These are phyloP conservation scores for Buteo buteo DNA, from an alignment of 2,113 vertebrate genomes.

Conservation along the genomic window DNA sequence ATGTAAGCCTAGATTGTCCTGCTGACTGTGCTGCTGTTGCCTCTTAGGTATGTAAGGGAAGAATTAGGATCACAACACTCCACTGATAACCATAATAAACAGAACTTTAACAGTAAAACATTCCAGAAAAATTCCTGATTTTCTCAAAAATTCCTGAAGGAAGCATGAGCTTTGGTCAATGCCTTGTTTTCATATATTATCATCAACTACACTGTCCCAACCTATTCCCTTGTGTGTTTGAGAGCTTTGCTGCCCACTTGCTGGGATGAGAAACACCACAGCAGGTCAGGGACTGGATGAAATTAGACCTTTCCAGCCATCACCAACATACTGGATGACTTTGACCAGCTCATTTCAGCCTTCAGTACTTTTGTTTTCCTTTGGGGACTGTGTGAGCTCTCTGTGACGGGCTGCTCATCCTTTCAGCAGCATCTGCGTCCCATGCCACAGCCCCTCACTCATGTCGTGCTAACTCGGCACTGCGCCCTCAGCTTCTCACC, in stretches of 20 bases:
- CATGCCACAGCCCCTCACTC: fast-evolving
- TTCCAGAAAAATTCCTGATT: not conserved
- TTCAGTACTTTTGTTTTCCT: not conserved
- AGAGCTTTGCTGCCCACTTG: not conserved
- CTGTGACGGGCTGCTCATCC: not conserved
- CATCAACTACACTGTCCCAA: not conserved
- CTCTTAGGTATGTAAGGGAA: not conserved
- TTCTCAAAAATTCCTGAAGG: not conserved
- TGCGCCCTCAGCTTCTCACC: not conserved
- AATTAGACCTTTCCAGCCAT: not conserved
- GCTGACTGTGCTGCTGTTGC: not conserved
- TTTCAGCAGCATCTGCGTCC: not conserved
- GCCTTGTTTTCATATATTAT: not conserved
- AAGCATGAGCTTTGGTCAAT: not conserved
- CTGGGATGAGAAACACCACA: not conserved
- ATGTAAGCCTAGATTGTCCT: not conserved
- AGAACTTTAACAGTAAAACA: not conserved
- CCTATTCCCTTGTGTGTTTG: not conserved
- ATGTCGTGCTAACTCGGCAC: fast-evolving
- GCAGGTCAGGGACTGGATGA: not conserved
- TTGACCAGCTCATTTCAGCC: not conserved
- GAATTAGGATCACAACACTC: not conserved
- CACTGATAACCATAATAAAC: not conserved
- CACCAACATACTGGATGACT: not conserved
- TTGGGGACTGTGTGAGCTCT: not conserved